Evolutionary conservation across 1,140 invertebrate genomes (phyloP), one percentile per base, ranked within the genome.

Genomic region (Catajapyx aquilonaris): DNA sequence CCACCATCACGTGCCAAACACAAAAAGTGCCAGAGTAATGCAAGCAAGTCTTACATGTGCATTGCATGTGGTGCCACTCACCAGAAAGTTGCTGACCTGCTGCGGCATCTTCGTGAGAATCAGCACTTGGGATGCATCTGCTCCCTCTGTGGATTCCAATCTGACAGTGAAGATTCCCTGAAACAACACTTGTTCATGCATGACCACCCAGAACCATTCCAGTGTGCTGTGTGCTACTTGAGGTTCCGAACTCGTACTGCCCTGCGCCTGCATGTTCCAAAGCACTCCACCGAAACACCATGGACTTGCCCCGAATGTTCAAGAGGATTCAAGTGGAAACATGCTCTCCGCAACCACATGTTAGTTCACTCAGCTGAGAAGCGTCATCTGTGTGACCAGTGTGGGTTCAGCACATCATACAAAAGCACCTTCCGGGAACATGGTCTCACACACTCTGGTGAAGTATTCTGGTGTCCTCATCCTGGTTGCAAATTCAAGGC

Each of bases 311-410:
- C 56, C 11, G 50, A 65, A 20, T 73, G 70, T 47, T 50, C 56
- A n/a, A 62, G 65, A 45, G 65, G 62, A 13, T 73, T 73, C 47
- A 70, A 69, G 41, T 69, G 68, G 66, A 69, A 69, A 28, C 65
- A 69, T 48, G 65, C 65, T 0, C 51, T 71, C 1, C 66, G 63
- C 42, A 62, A 59, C 34, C 69, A 72, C 46, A 55, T 66, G 44
- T 48, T 68, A 2, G 57, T 59, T 0, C 69, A 72, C 42, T 63
- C 60, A 39, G 51, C 55, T 4, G 60, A 60, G 16, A 69, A 69
- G 43, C 63, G 66, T 31, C 64, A 67, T 49, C 49, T 68, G 11
- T 72, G 69, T 52, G 67, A 71, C 46, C 56, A 69, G 17, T 72
- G 69, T 51, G 68, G 68, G 7, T 65, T 61, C 31, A 60, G 64